Conservation (phyloP, 2,888 invertebrate genomes). For the Pteria penguin region DNA sequence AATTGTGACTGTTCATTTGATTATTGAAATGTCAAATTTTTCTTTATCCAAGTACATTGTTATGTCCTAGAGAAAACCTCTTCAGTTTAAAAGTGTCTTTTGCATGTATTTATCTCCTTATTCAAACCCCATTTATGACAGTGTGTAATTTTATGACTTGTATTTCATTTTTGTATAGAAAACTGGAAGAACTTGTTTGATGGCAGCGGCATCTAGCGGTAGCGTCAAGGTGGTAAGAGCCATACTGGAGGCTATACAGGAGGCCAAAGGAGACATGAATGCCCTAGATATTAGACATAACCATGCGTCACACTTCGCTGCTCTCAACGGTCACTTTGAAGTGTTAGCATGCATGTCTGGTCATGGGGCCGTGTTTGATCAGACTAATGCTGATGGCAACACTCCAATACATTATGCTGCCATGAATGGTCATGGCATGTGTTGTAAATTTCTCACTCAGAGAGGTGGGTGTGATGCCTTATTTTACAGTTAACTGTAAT, state of each 20-base stretch:
- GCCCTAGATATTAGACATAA: constrained; percentile 68
- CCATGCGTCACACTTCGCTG: constrained; percentile 79
- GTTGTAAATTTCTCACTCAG: constrained; percentile 78
- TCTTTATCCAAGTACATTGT: too few relatives aligned
- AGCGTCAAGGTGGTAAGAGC: constrained; percentile 76
- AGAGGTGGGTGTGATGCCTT: constrained; percentile 70
- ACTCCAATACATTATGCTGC: constrained; percentile 79
- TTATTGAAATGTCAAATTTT: too few relatives aligned
- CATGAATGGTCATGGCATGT: constrained; percentile 74
- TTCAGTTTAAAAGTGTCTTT: too few relatives aligned
- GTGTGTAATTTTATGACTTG: too few relatives aligned
- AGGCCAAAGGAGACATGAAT: constrained; percentile 72
- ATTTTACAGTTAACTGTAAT: too few relatives aligned
- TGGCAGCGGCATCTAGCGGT: constrained; percentile 79
- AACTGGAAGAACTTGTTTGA: constrained; percentile 76
- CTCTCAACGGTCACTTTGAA: constrained; percentile 74
- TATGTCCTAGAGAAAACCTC: too few relatives aligned
- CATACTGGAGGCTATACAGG: constrained; percentile 75
- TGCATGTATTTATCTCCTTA: too few relatives aligned
- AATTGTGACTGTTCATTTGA: too few relatives aligned
- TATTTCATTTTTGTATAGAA: constrained; percentile 63
- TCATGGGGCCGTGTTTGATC: constrained; percentile 78
- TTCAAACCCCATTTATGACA: too few relatives aligned
- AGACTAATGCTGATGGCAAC: constrained; percentile 75
- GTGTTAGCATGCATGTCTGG: constrained; percentile 75